Evolutionary conservation across 1,140 invertebrate species (phyloP).

Genomic region (Ganaspis sp.): DNA sequence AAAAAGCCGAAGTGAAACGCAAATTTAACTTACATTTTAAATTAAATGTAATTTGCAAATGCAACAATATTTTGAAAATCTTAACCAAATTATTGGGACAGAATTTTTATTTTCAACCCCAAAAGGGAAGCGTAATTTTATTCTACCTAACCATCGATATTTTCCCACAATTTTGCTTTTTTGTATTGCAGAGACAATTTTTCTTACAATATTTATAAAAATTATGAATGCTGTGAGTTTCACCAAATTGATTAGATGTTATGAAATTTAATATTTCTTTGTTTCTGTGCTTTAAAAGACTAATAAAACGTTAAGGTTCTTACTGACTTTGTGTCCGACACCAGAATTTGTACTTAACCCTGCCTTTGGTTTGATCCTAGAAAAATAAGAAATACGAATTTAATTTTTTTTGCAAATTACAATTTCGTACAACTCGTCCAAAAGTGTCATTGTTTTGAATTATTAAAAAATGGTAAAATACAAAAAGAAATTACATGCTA

Average conservation of each 20-base stretch:
- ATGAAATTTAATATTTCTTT: slow-evolving; percentile 53
- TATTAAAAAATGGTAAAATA: slow-evolving; percentile 32
- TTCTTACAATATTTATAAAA: neutral
- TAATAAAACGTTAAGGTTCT: slow-evolving; percentile 85
- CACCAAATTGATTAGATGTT: slow-evolving; percentile 42
- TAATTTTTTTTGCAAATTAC: neutral
- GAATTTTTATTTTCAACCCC: too few species aligned
- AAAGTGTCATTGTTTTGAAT: slow-evolving; percentile 12
- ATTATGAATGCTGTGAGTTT: slow-evolving; percentile 32
- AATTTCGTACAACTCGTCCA: too few species aligned
- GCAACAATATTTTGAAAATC: too few species aligned
- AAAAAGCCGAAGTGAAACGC: too few species aligned
- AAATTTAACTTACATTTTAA: too few species aligned
- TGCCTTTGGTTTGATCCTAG: slow-evolving; percentile 76
- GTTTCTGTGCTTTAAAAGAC: slow-evolving; percentile 72
- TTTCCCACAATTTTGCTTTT: slow-evolving; percentile 34
- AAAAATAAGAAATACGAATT: slow-evolving; percentile 40
- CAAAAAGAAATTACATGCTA: slow-evolving; percentile 64
- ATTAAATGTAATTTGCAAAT: too few species aligned
- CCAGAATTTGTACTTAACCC: slow-evolving; percentile 83
- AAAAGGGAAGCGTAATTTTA: too few species aligned
- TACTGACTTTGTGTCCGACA: slow-evolving; percentile 95
- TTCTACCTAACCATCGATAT: too few species aligned
- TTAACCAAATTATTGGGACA: too few species aligned
- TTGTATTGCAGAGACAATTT: slow-evolving; percentile 26